Evolutionary conservation across 2,888 invertebrate species (phyloP), one percentile per base, ranked within the genome.

Genomic region (Raillietiella orientalis): DNA sequence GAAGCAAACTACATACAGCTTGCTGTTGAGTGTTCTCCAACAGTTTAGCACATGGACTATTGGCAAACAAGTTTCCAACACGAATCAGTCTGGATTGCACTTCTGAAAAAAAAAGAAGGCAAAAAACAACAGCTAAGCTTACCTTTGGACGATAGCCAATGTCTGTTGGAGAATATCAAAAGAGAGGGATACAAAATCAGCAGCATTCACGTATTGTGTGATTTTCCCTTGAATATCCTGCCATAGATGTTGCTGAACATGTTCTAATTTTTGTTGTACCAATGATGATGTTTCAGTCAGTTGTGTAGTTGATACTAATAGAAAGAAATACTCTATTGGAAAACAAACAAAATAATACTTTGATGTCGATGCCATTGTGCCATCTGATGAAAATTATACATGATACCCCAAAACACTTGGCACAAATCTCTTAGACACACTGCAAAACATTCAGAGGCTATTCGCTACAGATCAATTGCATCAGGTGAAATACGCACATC

Each of bases 101-200:
- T n/a, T n/a, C n/a, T 16, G 11, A 11, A 16, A 21, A 16, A 28
- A 6, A 16, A 28, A 17, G 16, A n/a, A 28, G 10, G 10, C 10
- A 16, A 15, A 28, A 29, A 29, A 31, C 33, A 8, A 13, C 10
- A 17, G 15, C 14, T 13, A 23, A 17, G 24, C 27, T 31, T 40
- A 58, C 53, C 72, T 66, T 41, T 82, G 70, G 34, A 82, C 58
- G 16, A 82, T 60, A 9, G 72, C 71, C 14, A 90, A 46, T 32
- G 84, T 70, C 43, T 75, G 69, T 27, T 87, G 70, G 39, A 87
- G 84, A 42, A 84, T 77, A 39, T 90, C 87, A 41, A 84, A 79
- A 34, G 79, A 77, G 36, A n/a, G n/a, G n/a, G n/a, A n/a, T n/a
- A 69, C 66, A 25, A 84, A 45, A 34, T 75, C 70, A 0, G 65